Conservation (phyloP, 1,140 invertebrate genomes). For the Wasmannia auropunctata region DNA sequence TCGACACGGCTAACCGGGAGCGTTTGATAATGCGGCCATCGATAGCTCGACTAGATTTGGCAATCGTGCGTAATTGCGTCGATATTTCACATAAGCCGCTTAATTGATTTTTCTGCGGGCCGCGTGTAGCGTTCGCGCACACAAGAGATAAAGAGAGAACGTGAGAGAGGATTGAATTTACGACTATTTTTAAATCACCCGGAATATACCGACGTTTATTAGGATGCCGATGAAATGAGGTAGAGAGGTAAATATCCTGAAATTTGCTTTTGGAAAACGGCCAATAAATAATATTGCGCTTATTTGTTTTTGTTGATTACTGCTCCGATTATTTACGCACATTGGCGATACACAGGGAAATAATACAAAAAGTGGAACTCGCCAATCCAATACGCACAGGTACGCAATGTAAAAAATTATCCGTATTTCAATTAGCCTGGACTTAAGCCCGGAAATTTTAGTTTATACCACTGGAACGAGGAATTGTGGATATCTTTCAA, state of each 20-base stretch:
- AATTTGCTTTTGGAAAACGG: slow-evolving; percentile 66
- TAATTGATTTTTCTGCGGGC: slow-evolving; percentile 78
- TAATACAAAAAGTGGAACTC: background rate
- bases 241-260: slow-evolving; percentile 67
- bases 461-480: background rate
- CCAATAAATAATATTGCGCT: slow-evolving; percentile 69
- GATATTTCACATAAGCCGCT: slow-evolving; percentile 79
- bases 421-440: background rate
- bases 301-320: slow-evolving; percentile 69
- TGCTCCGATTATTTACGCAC: slow-evolving; percentile 47
- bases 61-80: slow-evolving; percentile 77
- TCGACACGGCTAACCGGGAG: slow-evolving; percentile 24
- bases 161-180: slow-evolving; percentile 64
- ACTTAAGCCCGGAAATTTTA: background rate
- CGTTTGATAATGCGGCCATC: slow-evolving; percentile 75
- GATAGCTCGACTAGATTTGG: slow-evolving; percentile 76
- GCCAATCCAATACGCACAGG: background rate
- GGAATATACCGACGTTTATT: slow-evolving; percentile 75
- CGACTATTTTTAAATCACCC: slow-evolving; percentile 77
- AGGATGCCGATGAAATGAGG: slow-evolving; percentile 73
- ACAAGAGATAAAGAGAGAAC: background rate
- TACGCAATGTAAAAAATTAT: background rate
- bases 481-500: background rate
- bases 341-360: background rate
- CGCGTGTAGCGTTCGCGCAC: slow-evolving; percentile 14